These are phyloP conservation scores for Ophraella communa DNA, from an alignment of 2,888 invertebrate species.

Conservation along the genomic window DNA sequence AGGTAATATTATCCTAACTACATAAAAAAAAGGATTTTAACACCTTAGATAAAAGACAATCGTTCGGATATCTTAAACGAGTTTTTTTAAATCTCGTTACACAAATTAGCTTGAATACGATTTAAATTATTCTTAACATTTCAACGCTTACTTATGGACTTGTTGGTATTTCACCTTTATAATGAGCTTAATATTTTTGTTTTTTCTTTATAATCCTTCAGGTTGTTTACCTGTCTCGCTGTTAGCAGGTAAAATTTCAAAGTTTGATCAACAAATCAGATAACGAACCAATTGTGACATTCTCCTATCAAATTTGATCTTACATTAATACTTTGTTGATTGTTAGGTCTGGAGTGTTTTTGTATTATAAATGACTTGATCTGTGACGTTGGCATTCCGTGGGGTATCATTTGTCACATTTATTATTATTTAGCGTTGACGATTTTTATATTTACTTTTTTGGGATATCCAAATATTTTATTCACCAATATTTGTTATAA, in stretches of 20 bases:
- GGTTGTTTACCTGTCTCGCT: slow-evolving; percentile 7
- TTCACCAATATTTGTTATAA: too few relatives aligned
- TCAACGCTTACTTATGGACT: slow-evolving; percentile 11
- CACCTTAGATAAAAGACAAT: not conserved
- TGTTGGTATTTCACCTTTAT: slow-evolving; percentile 16
- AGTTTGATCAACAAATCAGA: slow-evolving; percentile 14
- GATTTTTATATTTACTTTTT: not conserved
- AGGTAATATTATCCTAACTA: too few relatives aligned
- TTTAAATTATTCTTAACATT: slow-evolving; percentile 9
- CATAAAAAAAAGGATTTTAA: too few relatives aligned
- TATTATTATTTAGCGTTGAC: not conserved
- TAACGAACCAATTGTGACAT: too few relatives aligned
- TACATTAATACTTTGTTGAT: slow-evolving; percentile 21
- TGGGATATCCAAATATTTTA: too few relatives aligned
- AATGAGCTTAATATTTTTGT: slow-evolving; percentile 15
- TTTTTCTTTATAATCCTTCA: slow-evolving; percentile 11
- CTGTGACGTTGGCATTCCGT: not conserved
- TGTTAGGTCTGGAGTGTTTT: not conserved
- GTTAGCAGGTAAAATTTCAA: slow-evolving; percentile 21
- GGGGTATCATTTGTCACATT: not conserved
- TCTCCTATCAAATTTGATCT: slow-evolving; percentile 16
- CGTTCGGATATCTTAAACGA: not conserved
- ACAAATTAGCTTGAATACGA: not conserved
- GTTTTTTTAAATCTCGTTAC: not conserved
- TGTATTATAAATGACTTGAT: not conserved